These are phyloP conservation scores for Tetrao urogallus DNA, from an alignment of 2,113 vertebrate species.

Conservation along the genomic window DNA sequence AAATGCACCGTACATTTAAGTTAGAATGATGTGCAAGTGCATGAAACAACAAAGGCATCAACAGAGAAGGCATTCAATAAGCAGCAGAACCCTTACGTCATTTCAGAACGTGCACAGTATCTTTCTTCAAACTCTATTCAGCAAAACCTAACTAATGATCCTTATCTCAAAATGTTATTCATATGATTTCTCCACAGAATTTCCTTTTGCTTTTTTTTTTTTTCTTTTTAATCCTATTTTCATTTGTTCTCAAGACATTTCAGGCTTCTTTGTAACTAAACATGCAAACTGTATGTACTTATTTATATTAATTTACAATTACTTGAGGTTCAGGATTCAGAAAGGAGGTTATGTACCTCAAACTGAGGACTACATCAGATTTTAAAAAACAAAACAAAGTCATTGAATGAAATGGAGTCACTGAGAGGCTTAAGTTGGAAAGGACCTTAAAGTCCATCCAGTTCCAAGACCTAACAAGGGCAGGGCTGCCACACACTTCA, in stretches of 20 bases:
- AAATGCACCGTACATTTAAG: background rate
- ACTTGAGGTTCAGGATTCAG: background rate
- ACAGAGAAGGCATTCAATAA: background rate
- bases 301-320: background rate
- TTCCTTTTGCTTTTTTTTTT: too few species aligned
- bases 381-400: background rate
- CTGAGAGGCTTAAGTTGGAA: background rate
- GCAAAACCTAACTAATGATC: background rate
- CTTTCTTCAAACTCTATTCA: background rate
- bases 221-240: background rate
- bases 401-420: background rate
- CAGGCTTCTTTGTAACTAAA: background rate
- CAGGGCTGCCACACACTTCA: background rate
- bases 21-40: background rate
- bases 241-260: background rate
- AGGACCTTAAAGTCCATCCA: background rate
- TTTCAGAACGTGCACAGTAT: background rate
- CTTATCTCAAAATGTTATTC: background rate
- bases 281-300: background rate
- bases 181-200: background rate
- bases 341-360: background rate
- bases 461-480: background rate
- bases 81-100: background rate
- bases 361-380: background rate
- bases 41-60: conserved; percentile 3